phyloP scores from a whole-genome alignment of 2,888 invertebrate genomes.

The Reticulitermes lucifugus region DNA sequence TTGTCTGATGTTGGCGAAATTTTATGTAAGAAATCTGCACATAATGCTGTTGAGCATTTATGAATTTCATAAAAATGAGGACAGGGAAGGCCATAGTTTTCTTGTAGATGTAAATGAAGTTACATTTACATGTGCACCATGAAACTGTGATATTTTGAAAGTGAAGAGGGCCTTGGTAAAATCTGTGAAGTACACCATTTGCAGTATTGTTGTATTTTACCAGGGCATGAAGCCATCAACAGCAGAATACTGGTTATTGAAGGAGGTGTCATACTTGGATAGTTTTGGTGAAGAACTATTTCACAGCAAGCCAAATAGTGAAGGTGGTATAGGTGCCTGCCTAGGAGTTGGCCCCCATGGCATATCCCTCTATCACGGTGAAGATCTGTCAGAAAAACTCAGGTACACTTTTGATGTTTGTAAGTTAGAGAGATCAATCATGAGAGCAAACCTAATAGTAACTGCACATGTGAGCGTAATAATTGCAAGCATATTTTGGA shows the following conservation, averaged over 20 bases:
- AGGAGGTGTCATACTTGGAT: constrained; percentile 82
- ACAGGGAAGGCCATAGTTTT: no score
- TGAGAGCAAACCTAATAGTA: not conserved
- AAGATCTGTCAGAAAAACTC: constrained; percentile 53
- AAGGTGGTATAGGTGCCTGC: constrained; percentile 62
- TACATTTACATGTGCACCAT: no score
- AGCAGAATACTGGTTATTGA: constrained; percentile 86
- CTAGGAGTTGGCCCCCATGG: constrained; percentile 89
- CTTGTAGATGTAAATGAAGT: no score
- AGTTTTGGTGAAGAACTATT: constrained; percentile 89
- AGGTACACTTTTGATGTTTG: constrained; percentile 48
- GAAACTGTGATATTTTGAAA: no score
- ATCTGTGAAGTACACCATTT: no score
- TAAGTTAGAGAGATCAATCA: not conserved
- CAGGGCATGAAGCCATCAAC: constrained; percentile 78
- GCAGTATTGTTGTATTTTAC: not conserved
- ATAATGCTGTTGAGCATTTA: no score
- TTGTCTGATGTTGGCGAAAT: no score
- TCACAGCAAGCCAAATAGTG: constrained; percentile 74
- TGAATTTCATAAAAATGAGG: no score
- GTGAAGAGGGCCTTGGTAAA: no score
- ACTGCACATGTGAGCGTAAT: not conserved
- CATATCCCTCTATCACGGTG: constrained; percentile 76
- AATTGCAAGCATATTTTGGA: not conserved
- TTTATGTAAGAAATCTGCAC: no score